A percentile compares a stretch with the other conserved stretches of the same genome.
These are phyloP conservation scores for Rhinogobius similis DNA, from an alignment of 2,113 vertebrate species.

Conservation along the genomic window DNA sequence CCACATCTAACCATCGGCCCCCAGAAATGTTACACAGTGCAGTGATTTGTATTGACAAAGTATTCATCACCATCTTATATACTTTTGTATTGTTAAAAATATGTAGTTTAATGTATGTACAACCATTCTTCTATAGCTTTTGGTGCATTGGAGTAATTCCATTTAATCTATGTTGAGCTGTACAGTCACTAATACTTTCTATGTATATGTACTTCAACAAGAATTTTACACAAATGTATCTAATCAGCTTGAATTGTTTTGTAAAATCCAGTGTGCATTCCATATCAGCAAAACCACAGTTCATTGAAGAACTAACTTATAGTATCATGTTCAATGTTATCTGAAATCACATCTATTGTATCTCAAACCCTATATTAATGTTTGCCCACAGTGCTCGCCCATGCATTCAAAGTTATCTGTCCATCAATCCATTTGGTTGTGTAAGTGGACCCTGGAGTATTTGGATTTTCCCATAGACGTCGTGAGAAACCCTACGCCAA, in stretches of 20 bases:
- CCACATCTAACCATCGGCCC: too few species aligned
- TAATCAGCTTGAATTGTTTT: not conserved
- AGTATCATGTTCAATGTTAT: not conserved
- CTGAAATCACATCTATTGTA: not conserved
- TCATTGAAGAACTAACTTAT: not conserved
- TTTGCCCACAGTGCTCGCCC: not conserved
- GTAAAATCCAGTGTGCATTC: too few species aligned
- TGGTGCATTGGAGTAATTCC: not conserved
- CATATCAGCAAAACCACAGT: not conserved
- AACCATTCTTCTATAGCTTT: too few species aligned
- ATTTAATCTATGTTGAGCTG: not conserved
- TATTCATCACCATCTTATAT: too few species aligned
- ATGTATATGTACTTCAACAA: not conserved
- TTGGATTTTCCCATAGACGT: slow-evolving; percentile 60
- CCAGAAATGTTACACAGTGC: too few species aligned
- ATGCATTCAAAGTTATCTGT: slow-evolving; percentile 26
- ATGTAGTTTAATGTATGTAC: too few species aligned
- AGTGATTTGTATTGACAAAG: too few species aligned
- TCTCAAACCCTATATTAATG: not conserved
- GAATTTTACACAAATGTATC: too few species aligned
- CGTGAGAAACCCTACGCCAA: slow-evolving; percentile 57
- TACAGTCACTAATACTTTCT: not conserved
- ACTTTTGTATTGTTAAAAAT: too few species aligned
- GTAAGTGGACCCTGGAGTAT: slow-evolving; percentile 52
- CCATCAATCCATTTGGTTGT: slow-evolving; percentile 40